Evolutionary conservation across 2,888 invertebrate species (phyloP).

Genomic region (Agonopterix arenella): DNA sequence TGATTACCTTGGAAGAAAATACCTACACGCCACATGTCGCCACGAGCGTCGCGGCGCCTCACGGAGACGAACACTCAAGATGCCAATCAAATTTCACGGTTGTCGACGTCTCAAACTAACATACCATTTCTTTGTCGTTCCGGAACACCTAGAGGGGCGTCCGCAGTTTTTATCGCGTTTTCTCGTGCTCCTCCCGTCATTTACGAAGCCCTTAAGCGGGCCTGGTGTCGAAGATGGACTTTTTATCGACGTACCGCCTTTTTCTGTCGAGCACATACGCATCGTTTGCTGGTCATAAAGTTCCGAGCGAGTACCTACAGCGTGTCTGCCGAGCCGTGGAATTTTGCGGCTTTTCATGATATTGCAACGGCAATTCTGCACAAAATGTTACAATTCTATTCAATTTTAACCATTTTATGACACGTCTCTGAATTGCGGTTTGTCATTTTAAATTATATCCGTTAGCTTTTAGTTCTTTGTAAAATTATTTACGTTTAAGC

Average conservation of each 20-base stretch:
- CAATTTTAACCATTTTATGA: constrained; percentile 21
- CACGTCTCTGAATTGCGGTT: neutral
- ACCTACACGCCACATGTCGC: constrained; percentile 3
- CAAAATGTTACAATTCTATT: constrained; percentile 24
- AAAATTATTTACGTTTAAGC: no score
- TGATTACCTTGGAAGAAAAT: constrained; percentile 1
- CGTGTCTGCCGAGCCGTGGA: constrained; percentile 40
- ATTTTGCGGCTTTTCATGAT: constrained; percentile 37
- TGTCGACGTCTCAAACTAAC: constrained; percentile 37
- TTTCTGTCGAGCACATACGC: constrained; percentile 49
- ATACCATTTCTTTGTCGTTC: constrained; percentile 42
- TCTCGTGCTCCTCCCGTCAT: constrained; percentile 51
- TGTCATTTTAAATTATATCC: no score
- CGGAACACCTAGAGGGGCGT: constrained; percentile 33
- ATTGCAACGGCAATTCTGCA: constrained; percentile 26
- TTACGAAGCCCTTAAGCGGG: constrained; percentile 53
- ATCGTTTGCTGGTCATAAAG: constrained; percentile 58
- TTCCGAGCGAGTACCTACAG: constrained; percentile 32
- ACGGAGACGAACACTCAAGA: constrained; percentile 24
- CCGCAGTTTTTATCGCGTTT: constrained; percentile 60
- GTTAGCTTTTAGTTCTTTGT: no score
- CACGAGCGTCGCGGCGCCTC: constrained; percentile 1
- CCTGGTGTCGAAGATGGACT: constrained; percentile 58
- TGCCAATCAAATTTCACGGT: constrained; percentile 54
- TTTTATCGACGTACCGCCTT: constrained; percentile 59